Evolutionary conservation across 2,113 vertebrate genomes (phyloP), one percentile per base, ranked within the genome.

Genomic region (Meleagris gallopavo): DNA sequence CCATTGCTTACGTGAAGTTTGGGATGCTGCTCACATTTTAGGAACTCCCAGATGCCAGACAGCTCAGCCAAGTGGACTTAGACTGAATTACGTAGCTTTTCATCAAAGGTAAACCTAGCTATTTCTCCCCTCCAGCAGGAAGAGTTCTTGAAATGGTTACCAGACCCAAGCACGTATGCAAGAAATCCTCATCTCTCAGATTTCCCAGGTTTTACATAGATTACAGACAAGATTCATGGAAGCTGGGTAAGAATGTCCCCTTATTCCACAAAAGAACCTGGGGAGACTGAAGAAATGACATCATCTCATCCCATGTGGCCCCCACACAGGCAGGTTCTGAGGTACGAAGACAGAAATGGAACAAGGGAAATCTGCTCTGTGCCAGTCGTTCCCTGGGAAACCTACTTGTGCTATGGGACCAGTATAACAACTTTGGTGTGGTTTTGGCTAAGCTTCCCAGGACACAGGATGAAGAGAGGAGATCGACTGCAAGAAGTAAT

Each of bases 401-500:
- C 22, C 19, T 64, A 2, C 25, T 77, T 25, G 38, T 48, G 46
- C 60, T 50, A 30, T 50, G 60, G 69, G 72, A 94, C 64, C 73
- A 30, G 5, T 21, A 66, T 50, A 75, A 46, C 17, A 46, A 30
- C 62, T 9, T 30, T 81, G 41, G 41, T 62, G 76, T 38, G 61
- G 57, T 64, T 85, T 89, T 90, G 66, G 80, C 86, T 84, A 36
- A 89, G 36, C 72, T 79, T 64, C 81, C 45, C 75, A 89, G 72
- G 60, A 92, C 52, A 50, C 70, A 86, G 79, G 65, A 88, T 21
- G 83, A 86, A 36, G 76, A 93, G 50, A 89, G 34, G 38, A 91
- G 91, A 71, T 13, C 36, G 32, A 85, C 64, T 91, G 79, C 55
- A 77, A 79, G 82, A 73, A 89, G 78, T 76, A 96, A 88, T 94